A percentile compares a stretch with the other conserved stretches of the same genome.
These are phyloP conservation scores for Lamellibrachia luymesi DNA, from an alignment of 1,140 invertebrate genomes.

Conservation along the genomic window DNA sequence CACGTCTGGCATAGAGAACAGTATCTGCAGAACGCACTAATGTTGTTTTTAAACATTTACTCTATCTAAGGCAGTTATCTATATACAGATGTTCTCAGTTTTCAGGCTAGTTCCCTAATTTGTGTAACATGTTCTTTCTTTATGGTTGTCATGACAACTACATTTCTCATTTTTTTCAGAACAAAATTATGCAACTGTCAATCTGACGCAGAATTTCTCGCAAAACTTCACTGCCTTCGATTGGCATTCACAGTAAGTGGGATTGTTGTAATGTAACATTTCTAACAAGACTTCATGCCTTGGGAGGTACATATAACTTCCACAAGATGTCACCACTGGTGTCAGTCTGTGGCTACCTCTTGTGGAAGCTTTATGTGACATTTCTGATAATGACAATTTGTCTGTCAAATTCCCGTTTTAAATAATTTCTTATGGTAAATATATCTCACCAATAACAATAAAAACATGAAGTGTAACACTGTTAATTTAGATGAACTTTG, in stretches of 20 bases:
- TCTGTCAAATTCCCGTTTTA: neutral
- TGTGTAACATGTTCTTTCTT: constrained; percentile 9
- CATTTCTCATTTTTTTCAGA: constrained; percentile 65
- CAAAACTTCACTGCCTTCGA: constrained; percentile 85
- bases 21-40: too few relatives aligned
- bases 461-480: too few relatives aligned
- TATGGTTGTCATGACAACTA: constrained; percentile 16
- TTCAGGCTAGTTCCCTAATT: neutral
- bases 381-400: neutral
- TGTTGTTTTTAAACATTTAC: too few relatives aligned
- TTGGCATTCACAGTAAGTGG: constrained; percentile 71
- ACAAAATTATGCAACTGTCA: constrained; percentile 83
- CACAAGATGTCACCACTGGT: constrained; percentile 8
- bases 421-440: too few relatives aligned
- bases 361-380: neutral
- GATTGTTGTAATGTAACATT: neutral
- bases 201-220: constrained; percentile 90
- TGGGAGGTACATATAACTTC: neutral
- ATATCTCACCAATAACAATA: too few relatives aligned
- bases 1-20: too few relatives aligned
- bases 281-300: neutral
- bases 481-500: too few relatives aligned
- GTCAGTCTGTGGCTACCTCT: neutral
- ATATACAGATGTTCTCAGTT: neutral
- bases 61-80: too few relatives aligned